A percentile compares a stretch with the other conserved stretches of the same genome.
These are phyloP conservation scores for Sebastes schlegelii DNA, from an alignment of 2,113 vertebrate species.

Conservation along the genomic window DNA sequence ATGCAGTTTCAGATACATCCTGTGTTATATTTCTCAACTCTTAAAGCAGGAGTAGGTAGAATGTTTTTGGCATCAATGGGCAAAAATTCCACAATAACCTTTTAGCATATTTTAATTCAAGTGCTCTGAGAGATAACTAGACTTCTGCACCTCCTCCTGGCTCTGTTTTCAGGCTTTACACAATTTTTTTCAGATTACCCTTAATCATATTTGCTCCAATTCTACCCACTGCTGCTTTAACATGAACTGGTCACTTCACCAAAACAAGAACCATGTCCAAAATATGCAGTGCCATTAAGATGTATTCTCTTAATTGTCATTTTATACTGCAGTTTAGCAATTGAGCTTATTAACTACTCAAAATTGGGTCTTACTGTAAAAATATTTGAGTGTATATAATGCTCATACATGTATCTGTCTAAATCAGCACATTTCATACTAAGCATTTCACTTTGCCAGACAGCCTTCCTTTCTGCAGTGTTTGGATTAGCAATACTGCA, in stretches of 20 bases:
- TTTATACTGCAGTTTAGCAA: neutral
- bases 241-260: neutral
- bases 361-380: constrained; percentile 3
- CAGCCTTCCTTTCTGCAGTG: constrained; percentile 22
- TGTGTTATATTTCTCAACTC: neutral
- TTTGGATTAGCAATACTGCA: constrained; percentile 53
- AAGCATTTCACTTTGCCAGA: constrained; percentile 36
- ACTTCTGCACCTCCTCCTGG: too few species aligned
- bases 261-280: neutral
- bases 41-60: too few species aligned
- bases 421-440: constrained; percentile 18
- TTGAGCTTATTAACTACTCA: neutral
- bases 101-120: too few species aligned
- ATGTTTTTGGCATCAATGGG: too few species aligned
- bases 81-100: too few species aligned
- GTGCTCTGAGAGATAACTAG: too few species aligned
- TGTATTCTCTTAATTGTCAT: neutral
- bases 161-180: too few species aligned
- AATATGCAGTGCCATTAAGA: neutral
- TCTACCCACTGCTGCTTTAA: too few species aligned
- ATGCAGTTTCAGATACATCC: neutral
- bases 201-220: too few species aligned
- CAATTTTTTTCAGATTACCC: too few species aligned
- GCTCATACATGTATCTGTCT: constrained; percentile 7
- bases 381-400: constrained; percentile 33